Evolutionary conservation across 1,140 invertebrate genomes (phyloP), one percentile per base, ranked within the genome.

Genomic region (Sinella curviseta): DNA sequence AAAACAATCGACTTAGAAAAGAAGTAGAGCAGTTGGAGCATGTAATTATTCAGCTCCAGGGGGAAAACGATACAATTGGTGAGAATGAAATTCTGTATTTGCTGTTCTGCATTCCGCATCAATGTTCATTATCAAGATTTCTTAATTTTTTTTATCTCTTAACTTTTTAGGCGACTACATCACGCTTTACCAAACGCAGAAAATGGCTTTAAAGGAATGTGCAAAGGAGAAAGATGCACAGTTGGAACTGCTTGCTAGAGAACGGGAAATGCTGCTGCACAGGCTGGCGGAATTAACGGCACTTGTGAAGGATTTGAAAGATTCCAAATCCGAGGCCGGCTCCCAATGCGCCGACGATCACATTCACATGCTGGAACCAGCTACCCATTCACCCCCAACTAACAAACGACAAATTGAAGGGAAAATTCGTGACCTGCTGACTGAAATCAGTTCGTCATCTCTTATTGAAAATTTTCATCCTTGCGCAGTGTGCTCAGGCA

Each of bases 1-100:
- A 80, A 16, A 80, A 78, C 55, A 60, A 79, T 17, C 34, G 33
- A 35, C 36, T 82, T 17, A 73, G 76, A 30, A 35, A 76, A 33
- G 77, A 83, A 48, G 26, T 83, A 14, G 36, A 65, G 14, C 60
- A 79, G 4, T 35, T 82, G 26, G 82, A 83, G 77, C 81, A 82
- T 76, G 65, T 83, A 16, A 81, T 83, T 24, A 81, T 83, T 70
- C 82, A 83, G 76, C 76, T 83, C 3, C 80, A 82, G 73, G 80
- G 79, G n/a, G 82, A 83, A 78, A 83, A 83, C 67, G 82, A 83
- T 65, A 83, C 82, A 0, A 83, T 83, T 17, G 82, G 82, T 83
- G 77, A 77, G 78, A 54, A 54, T n/a, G n/a, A 48, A 48, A 48
- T 48, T 48, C 8, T 48, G 39, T n/a, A n/a, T n/a, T n/a, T n/a